Evolutionary conservation across 1,140 invertebrate species (phyloP), one percentile per base, ranked within the genome.

Genomic region (Sinonovacula constricta): DNA sequence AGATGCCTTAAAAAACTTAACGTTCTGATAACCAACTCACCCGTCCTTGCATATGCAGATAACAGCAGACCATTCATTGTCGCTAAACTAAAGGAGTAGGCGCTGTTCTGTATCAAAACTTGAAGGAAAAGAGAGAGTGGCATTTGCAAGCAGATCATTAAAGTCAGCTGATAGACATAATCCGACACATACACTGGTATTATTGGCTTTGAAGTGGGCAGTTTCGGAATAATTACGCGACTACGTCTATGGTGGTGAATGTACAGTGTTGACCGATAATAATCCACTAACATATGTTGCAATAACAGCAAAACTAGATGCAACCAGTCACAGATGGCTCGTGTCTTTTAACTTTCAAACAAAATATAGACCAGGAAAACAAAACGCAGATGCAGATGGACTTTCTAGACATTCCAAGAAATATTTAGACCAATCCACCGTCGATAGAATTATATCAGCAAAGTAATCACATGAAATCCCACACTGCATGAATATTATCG

Each of bases 231-330:
- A 67, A 51, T 67, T 51, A 12, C 5, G 28, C n/a, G 65, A 67
- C 31, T 67, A 67, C 39, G 12, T 67, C 1, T 51, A 67, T 10
- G 65, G 45, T 12, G 22, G 1, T 15, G n/a, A 2, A 24, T 67
- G 45, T 22, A n/a, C 7, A 5, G 65, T 67, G 5, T 1, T 49
- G 2, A 67, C 65, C 1, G 65, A 45, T 22, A 53, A 67, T 36
- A 67, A 67, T 53, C 36, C 65, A 28, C 36, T 45, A 2, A 67
- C 65, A 2, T 67, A 4, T 3, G 57, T 60, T 12, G 49, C 14
- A 12, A 67, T 39, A 2, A 67, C 65, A n/a, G 36, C 65, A 10
- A 67, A 67, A 67, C 65, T 67, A 22, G 65, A 67, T 33, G 65
- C 65, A 18, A 67, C 65, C 24, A 24, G 39, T 4, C 49, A 68